Evolutionary conservation across 2,797 vertebrate genomes (phyloP).

Genomic region (Odontamblyopus rebecca): DNA sequence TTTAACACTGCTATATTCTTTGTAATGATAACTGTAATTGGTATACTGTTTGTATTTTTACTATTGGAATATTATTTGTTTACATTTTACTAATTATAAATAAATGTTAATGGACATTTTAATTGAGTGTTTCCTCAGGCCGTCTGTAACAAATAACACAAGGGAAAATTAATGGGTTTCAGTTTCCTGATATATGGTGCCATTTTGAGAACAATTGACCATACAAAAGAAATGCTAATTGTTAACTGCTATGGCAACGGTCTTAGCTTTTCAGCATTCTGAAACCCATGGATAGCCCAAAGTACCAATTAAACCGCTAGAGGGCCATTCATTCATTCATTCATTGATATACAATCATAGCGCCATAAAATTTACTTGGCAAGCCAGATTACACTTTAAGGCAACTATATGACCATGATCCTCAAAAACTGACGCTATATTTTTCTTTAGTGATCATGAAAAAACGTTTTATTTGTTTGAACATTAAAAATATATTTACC

Average conservation of each 20-base stretch:
- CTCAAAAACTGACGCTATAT: background rate
- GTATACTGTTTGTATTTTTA: constrained; percentile 29
- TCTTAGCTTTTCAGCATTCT: too few species aligned
- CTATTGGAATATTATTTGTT: constrained; percentile 17
- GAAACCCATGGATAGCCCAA: too few species aligned
- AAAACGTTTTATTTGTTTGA: background rate
- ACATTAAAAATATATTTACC: background rate
- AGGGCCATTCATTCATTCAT: background rate
- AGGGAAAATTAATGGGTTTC: too few species aligned
- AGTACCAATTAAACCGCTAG: background rate
- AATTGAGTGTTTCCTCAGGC: too few species aligned
- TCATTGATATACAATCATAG: background rate
- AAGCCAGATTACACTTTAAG: too few species aligned
- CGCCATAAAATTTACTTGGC: too few species aligned
- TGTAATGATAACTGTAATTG: constrained; percentile 22
- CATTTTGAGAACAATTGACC: background rate
- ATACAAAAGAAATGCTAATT: background rate
- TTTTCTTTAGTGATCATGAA: background rate
- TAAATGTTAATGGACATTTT: constrained; percentile 34
- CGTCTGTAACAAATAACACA: too few species aligned
- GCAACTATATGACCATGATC: background rate
- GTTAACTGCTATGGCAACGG: too few species aligned
- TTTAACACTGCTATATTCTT: constrained; percentile 65
- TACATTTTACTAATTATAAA: constrained; percentile 40
- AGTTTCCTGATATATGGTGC: too few species aligned